Conservation (phyloP, 2,888 invertebrate genomes). For the Dynastes hyllus region DNA sequence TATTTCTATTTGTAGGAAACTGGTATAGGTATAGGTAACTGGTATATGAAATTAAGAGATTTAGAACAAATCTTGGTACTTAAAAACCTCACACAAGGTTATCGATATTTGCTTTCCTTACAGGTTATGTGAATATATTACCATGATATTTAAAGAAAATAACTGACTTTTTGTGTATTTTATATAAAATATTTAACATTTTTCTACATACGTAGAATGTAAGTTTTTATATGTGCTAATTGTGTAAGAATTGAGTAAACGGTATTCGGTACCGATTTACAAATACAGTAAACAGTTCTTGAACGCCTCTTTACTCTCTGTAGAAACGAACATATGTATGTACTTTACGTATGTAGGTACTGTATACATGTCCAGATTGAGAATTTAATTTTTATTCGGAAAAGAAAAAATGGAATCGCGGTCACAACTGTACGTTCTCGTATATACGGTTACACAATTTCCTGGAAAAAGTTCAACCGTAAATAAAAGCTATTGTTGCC, state of each 20-base stretch:
- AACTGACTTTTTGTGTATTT: conserved; percentile 18
- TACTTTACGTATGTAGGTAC: conserved; percentile 16
- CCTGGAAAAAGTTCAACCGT: conserved; percentile 46
- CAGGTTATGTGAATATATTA: no score
- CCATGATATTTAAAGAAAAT: not conserved
- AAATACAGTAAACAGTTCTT: not conserved
- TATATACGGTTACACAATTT: conserved; percentile 35
- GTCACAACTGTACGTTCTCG: conserved; percentile 45
- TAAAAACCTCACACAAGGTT: no score
- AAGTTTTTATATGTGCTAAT: conserved; percentile 30
- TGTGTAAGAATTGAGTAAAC: conserved; percentile 23
- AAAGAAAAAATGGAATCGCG: conserved; percentile 37
- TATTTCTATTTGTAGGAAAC: no score
- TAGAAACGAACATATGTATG: not conserved
- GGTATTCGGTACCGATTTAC: conserved; percentile 20
- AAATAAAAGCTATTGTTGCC: conserved; percentile 47
- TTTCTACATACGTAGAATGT: not conserved
- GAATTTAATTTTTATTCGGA: conserved; percentile 26
- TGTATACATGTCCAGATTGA: conserved; percentile 27
- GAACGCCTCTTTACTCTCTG: conserved; percentile 21
- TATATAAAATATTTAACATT: conserved; percentile 16
- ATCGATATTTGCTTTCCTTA: no score
- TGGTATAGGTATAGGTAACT: no score
- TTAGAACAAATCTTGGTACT: no score
- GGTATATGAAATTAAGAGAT: no score